Evolutionary conservation across 2,113 vertebrate species (phyloP).

Genomic region (Oceanites oceanicus): DNA sequence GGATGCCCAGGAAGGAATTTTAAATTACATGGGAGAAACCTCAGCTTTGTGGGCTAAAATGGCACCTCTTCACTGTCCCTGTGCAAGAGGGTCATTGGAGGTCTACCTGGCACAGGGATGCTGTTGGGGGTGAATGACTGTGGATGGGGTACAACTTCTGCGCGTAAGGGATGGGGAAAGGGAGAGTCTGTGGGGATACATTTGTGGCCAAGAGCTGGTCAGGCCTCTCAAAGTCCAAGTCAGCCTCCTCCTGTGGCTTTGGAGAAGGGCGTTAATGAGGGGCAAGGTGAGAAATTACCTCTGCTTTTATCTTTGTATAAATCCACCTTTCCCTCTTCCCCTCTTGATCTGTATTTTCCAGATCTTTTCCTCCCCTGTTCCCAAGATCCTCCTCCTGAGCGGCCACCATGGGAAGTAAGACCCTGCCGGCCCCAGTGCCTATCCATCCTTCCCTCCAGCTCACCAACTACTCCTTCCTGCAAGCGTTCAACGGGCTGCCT

Average conservation of each 20-base stretch:
- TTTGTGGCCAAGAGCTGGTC: rapidly evolving
- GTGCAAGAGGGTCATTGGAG: rapidly evolving
- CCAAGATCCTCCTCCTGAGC: conserved; percentile 1
- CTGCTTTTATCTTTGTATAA: background rate
- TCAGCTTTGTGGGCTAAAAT: background rate
- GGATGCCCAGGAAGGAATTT: background rate
- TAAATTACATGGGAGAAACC: background rate
- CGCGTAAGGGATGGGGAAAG: background rate
- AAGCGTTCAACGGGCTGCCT: conserved; percentile 91
- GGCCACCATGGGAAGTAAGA: conserved; percentile 92
- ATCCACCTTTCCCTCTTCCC: background rate
- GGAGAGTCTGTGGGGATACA: background rate
- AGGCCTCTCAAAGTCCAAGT: background rate
- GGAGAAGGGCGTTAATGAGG: background rate
- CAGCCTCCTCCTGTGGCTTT: background rate
- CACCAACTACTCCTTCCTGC: conserved; percentile 94
- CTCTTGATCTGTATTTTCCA: conserved; percentile 29
- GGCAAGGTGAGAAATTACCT: background rate
- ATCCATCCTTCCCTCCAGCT: conserved; percentile 95
- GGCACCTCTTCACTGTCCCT: rapidly evolving
- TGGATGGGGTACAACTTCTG: background rate
- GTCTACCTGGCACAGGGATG: background rate
- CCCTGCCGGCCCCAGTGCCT: conserved; percentile 91
- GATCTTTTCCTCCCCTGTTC: conserved; percentile 29
- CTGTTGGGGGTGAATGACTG: background rate